Evolutionary conservation across 2,888 invertebrate species (phyloP), one percentile per base, ranked within the genome.

Genomic region (Nineta flava): DNA sequence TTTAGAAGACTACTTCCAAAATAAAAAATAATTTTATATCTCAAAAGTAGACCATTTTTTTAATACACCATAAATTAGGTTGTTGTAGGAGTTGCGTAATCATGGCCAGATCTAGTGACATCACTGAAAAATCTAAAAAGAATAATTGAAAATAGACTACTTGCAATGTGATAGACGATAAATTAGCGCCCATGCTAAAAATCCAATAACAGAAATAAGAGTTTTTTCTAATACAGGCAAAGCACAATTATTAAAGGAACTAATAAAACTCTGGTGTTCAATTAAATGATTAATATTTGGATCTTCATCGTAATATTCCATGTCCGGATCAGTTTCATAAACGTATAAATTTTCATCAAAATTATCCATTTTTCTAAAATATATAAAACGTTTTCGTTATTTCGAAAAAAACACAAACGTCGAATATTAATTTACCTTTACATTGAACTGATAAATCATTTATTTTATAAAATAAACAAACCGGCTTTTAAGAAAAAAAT

Each of bases 261-360:
- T 26, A 10, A 19, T 7, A 44, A 44, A n/a, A 13, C 26, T 44
- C 6, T 26, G 44, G 5, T 44, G 44, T 19, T 26, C 21, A 16
- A 44, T 19, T 17, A 44, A 21, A 21, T 44, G 44, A n/a, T 44
- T 44, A 13, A 26, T 13, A 44, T 13, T 13, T n/a, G 26, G 26
- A 26, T 44, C 44, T 2, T 44, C 44, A n/a, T 44, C 44, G 26
- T 44, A 44, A 19, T 44, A 44, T 13, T 44, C 44, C 17, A 44
- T 19, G 13, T 44, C 44, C 2, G 44, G n/a, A n/a, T 21, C 44
- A 5, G 9, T 21, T 21, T 44, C 44, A 19, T 44, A 44, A 3
- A 44, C 13, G 21, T 21, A 44, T 10, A 44, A 44, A 10, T 9
- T 44, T 26, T 44, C 44, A 13, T 44, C 21, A 38, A 38, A 38